Evolutionary conservation across 2,113 vertebrate species (phyloP).

Genomic region (Sebastes fasciatus): DNA sequence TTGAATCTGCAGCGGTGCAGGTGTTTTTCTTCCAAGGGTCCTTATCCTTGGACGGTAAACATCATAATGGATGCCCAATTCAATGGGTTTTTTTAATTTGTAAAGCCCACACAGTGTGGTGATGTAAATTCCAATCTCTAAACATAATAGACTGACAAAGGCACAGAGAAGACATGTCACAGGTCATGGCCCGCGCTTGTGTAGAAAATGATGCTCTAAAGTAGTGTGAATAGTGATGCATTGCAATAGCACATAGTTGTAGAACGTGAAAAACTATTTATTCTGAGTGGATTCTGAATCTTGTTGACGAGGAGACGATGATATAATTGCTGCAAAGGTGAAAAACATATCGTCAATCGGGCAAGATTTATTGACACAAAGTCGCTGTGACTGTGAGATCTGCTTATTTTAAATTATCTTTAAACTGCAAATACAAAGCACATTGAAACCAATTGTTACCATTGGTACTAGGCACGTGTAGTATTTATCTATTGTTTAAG

Average conservation of each 20-base stretch:
- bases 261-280: background rate
- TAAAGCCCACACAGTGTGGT: background rate
- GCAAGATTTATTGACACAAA: background rate
- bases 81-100: background rate
- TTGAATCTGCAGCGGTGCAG: background rate
- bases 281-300: conserved; percentile 2
- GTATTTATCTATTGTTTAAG: background rate
- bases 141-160: background rate
- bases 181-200: background rate
- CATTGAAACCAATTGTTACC: no score
- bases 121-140: background rate
- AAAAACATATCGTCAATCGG: background rate
- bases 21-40: no score
- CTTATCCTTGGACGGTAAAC: conserved; percentile 10
- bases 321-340: background rate
- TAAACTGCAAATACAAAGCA: background rate
- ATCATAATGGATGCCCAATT: conserved; percentile 8
- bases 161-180: background rate
- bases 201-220: background rate
- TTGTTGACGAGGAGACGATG: background rate
- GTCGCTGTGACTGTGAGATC: background rate
- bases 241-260: background rate
- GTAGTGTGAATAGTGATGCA: background rate
- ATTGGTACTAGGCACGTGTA: background rate
- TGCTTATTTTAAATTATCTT: background rate